Base-by-base conservation (phyloP, 2,888 invertebrate genomes). In the Epinotia demarniana region DNA sequence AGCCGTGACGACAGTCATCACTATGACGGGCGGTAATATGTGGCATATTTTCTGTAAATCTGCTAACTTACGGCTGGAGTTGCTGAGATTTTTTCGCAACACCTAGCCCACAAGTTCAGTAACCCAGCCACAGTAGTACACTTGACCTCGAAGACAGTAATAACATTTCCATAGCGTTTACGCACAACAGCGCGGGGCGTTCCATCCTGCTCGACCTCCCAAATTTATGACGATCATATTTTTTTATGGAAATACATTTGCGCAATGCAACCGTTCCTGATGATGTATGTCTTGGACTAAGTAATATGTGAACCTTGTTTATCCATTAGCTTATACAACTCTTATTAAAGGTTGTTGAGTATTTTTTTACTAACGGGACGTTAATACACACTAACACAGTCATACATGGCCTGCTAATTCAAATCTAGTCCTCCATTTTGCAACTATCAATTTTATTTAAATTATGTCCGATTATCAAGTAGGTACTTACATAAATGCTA, bases 161-260 rank as follows among this genome's bases (percentile, higher is more conserved):
- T 43, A 62, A 62, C 39, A 43, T 43, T 62, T 62, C 12, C 39
- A 43, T 18, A 12, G 18, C 39, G 62, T 62, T 60, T 60, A 60
- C 60, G 16, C 27, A 62, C 43, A 62, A 43, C 62, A 62, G 19
- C 62, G 62, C 62, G 6, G 13, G 33, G 13, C 61, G 39, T 62
- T 62, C 62, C 39, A 39, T 62, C 62, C 18, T 43, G n/a, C 6
- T n/a, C 53, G n/a, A 53, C 8, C 43, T 62, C 62, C 43, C 39
- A 39, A 62, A 62, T 62, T 62, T 62, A 62, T 39, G 62, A 43
- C 43, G 18, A 39, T 18, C 18, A 62, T 62, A 62, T 62, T 12
- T 43, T 62, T 62, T 62, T 43, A 43, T 18, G 62, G 18, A 62
- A 43, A 43, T 43, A 39, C 18, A 43, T 43, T 62, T 62, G 39